These are phyloP conservation scores for Metopia argyrocephala DNA, from an alignment of 2,888 invertebrate species.

Conservation along the genomic window DNA sequence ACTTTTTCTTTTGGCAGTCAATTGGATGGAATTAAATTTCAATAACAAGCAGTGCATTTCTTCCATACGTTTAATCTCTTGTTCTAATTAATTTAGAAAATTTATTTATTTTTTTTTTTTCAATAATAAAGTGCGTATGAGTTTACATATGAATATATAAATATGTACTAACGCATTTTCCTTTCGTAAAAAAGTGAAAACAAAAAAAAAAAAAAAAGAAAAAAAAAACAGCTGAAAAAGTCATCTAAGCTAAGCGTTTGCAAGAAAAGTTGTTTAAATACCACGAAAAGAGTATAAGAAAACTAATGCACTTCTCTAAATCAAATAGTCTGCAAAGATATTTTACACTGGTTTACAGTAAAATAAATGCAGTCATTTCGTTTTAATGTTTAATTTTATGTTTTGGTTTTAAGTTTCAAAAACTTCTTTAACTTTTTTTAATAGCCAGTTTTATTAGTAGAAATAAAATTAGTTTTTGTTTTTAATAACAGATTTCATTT, in stretches of 20 bases:
- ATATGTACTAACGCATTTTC: constrained; percentile 11
- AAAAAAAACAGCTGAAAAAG: constrained; percentile 15
- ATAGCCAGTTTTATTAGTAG: constrained; percentile 11
- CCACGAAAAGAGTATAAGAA: background rate
- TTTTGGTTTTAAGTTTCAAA: constrained; percentile 28
- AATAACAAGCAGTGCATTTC: background rate
- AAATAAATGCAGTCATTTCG: background rate
- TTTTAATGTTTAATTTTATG: background rate
- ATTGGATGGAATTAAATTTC: constrained; percentile 6
- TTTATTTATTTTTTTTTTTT: background rate
- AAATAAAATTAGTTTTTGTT: no score
- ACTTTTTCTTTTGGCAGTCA: constrained; percentile 17
- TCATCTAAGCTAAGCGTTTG: background rate
- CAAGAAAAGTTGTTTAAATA: constrained; percentile 29
- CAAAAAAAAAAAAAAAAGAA: constrained; percentile 26
- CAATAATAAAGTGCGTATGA: no score
- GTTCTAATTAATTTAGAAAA: constrained; percentile 46
- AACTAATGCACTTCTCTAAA: background rate
- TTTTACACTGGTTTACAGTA: background rate
- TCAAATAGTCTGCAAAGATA: background rate
- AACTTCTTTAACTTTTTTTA: constrained; percentile 3
- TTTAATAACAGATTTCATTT: no score
- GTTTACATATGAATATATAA: background rate
- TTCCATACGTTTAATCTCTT: constrained; percentile 2
- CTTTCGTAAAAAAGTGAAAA: background rate